phyloP scores from a whole-genome alignment of 2,888 invertebrate genomes.

The Phragmatobia fuliginosa region DNA sequence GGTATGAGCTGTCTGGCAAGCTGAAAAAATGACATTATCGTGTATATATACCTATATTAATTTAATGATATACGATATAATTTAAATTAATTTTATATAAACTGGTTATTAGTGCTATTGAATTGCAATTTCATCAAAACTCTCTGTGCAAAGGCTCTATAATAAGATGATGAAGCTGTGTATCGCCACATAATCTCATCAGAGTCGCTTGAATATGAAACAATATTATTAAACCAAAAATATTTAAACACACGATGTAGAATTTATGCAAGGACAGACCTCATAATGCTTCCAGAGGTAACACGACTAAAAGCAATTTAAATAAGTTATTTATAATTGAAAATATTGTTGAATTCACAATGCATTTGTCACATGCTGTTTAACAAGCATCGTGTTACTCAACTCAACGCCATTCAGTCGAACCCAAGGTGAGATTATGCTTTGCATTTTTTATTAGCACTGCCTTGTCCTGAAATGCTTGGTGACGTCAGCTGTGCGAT shows the following conservation, averaged over 20 bases:
- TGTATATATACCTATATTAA: too few relatives aligned
- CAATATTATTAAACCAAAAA: background rate
- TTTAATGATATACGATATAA: too few relatives aligned
- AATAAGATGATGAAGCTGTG: too few relatives aligned
- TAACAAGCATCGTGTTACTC: constrained; percentile 55
- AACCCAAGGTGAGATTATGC: constrained; percentile 64
- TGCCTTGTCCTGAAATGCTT: constrained; percentile 62
- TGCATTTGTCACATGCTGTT: constrained; percentile 43
- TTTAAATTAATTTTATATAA: too few relatives aligned
- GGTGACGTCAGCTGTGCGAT: constrained; percentile 49
- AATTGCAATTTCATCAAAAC: too few relatives aligned
- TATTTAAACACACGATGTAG: background rate
- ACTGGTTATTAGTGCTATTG: too few relatives aligned
- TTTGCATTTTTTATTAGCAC: constrained; percentile 66
- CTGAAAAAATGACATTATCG: too few relatives aligned
- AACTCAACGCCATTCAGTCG: constrained; percentile 55
- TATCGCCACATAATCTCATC: background rate
- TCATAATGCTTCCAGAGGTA: background rate
- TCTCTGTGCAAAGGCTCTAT: too few relatives aligned
- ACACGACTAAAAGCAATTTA: background rate
- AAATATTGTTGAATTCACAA: constrained; percentile 36
- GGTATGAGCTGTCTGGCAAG: too few relatives aligned
- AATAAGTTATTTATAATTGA: constrained; percentile 28
- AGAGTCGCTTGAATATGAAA: background rate
- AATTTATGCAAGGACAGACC: background rate